Conservation (phyloP, 1,140 invertebrate genomes). For the Drosophila orosa region DNA sequence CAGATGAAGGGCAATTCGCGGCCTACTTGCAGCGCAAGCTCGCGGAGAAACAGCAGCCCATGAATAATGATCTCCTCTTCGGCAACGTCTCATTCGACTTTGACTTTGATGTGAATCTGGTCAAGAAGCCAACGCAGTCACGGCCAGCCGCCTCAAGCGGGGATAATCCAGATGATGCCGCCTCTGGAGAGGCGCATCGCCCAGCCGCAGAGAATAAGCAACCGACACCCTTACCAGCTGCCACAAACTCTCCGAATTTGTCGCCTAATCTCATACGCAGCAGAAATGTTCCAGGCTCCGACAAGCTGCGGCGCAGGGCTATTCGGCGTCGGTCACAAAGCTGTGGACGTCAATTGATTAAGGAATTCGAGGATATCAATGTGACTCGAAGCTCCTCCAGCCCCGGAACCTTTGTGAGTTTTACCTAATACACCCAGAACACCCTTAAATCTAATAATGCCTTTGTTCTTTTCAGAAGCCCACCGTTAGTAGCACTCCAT, state of each 20-base stretch:
- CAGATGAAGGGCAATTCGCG: slow-evolving; percentile 13
- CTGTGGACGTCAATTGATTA: slow-evolving; percentile 53
- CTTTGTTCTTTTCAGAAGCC: slow-evolving; percentile 27
- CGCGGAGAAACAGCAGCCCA: slow-evolving; percentile 1
- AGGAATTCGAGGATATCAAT: slow-evolving; percentile 47
- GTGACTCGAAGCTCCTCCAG: slow-evolving; percentile 18
- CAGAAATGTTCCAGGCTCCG: slow-evolving; percentile 49
- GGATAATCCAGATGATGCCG: neutral
- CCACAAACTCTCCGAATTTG: neutral
- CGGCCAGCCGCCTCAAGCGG: neutral
- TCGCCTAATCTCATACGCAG: slow-evolving; percentile 25
- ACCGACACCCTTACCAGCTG: neutral
- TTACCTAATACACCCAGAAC: neutral
- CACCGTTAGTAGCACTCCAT: slow-evolving; percentile 46
- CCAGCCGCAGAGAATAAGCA: neutral
- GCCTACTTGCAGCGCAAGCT: slow-evolving; percentile 42
- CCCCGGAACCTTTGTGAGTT: slow-evolving; percentile 48
- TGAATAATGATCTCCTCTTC: slow-evolving; percentile 4
- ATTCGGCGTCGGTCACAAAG: slow-evolving; percentile 60
- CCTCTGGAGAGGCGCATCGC: neutral
- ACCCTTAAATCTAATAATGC: neutral
- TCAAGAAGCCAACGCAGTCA: slow-evolving; percentile 6
- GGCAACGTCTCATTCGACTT: slow-evolving; percentile 44
- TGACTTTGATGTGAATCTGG: slow-evolving; percentile 30
- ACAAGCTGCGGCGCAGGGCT: slow-evolving; percentile 60